phyloP scores from a whole-genome alignment of 2,113 vertebrate species.

The Calonectris borealis region DNA sequence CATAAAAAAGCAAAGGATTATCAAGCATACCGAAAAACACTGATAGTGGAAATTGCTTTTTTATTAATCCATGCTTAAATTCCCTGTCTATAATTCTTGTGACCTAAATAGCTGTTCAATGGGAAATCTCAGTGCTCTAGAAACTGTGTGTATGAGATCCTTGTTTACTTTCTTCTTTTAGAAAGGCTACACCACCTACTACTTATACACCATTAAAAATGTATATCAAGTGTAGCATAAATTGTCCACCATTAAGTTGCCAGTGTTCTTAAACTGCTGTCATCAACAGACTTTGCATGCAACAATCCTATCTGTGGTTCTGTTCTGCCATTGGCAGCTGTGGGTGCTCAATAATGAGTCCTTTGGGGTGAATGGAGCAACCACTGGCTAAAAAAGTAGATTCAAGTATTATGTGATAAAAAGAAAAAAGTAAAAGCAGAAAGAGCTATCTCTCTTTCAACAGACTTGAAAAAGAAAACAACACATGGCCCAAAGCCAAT shows the following conservation, averaged over 20 bases:
- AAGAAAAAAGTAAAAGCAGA: neutral
- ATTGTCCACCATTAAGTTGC: neutral
- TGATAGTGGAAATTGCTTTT: constrained; percentile 25
- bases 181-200: neutral
- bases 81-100: neutral
- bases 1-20: constrained; percentile 9
- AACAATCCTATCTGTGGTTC: neutral
- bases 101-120: neutral
- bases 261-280: neutral
- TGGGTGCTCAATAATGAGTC: neutral
- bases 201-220: neutral
- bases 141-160: neutral
- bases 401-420: neutral
- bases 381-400: neutral
- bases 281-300: neutral
- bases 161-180: neutral
- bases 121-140: neutral
- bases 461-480: neutral
- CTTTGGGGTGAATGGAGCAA: neutral
- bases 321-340: neutral
- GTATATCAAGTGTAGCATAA: neutral
- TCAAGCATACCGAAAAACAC: neutral
- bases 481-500: accelerated
- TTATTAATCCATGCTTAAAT: constrained; percentile 43
- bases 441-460: neutral